Base-by-base conservation (phyloP, 2,113 vertebrate species). In the Cepphus grylle region DNA sequence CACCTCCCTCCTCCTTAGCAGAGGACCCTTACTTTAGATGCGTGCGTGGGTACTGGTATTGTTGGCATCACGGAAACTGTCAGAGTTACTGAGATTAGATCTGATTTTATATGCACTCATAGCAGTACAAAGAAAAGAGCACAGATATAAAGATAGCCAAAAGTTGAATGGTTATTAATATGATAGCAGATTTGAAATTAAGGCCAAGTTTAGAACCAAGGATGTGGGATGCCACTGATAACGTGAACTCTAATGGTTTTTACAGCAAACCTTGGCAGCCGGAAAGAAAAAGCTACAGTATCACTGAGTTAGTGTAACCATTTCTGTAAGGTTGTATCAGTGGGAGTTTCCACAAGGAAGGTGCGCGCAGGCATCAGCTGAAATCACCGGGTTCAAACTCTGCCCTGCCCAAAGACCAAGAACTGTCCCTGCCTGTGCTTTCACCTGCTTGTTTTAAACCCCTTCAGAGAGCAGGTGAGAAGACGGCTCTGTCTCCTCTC, bases 381-480 rank as follows among this genome's bases (percentile, higher is more conserved):
- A 49, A 86, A 63, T 32, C 25, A 10, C 4, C 0, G 1, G 20
- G 19, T 45, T 38, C 53, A 61, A 38, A 85, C 15, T 38, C 34
- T 38, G 25, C 7, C 8, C 10, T 3, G 2, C 27, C 12, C 36
- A 58, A 59, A 66, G 12, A 32, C 34, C 7, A 53, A 45, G 22
- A 47, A 21, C 11, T 42, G 8, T 26, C 49, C 0, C 0, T 8
- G 8, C 0, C 0, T 10, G 4, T 27, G 21, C 7, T 80, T 78
- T 69, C 53, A 42, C 25, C 16, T n/a, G 16, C 7, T 72, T 49
- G 5, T 69, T 94, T 73, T n/a, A 45, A 32, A n/a, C 12, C 6
- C 9, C 14, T 61, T 38, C 50, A 38, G 19, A 34, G 8, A 38
- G 29, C 29, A 72, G 6, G 8, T 50, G 18, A 71, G 47, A 81